Evolutionary conservation across 2,113 vertebrate genomes (phyloP).

Genomic region (Pao palembangensis): DNA sequence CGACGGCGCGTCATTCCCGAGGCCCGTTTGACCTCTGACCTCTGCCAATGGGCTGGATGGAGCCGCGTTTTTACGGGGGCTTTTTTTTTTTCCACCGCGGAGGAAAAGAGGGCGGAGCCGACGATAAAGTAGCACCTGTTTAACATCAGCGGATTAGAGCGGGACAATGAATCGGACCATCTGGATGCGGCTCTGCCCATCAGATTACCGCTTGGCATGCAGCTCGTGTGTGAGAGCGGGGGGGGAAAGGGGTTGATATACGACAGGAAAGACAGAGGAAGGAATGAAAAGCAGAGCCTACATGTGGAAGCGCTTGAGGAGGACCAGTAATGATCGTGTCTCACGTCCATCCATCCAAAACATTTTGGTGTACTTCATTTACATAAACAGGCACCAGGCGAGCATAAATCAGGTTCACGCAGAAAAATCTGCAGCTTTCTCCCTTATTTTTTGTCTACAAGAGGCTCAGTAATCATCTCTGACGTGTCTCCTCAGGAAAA

Average conservation of each 20-base stretch:
- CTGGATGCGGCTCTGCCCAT: constrained; percentile 53
- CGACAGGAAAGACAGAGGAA: constrained; percentile 7
- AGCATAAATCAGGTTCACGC: no score
- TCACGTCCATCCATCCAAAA: not conserved
- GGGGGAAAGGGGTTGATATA: constrained; percentile 1
- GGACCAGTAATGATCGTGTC: constrained; percentile 22
- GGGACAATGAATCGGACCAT: constrained; percentile 60
- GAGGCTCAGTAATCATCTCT: no score
- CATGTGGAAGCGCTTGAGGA: constrained; percentile 11
- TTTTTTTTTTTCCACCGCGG: constrained; percentile 1
- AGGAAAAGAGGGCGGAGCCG: constrained; percentile 29
- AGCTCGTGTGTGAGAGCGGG: constrained; percentile 5
- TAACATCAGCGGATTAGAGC: constrained; percentile 59
- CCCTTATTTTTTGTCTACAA: no score
- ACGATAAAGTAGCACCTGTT: constrained; percentile 63
- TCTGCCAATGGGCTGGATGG: not conserved
- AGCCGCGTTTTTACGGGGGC: not conserved
- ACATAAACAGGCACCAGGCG: no score
- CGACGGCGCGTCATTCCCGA: no score
- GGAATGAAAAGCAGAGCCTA: constrained; percentile 17
- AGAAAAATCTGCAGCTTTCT: no score
- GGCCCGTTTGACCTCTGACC: not conserved
- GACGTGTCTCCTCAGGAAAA: no score
- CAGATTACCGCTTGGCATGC: constrained; percentile 54
- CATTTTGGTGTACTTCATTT: no score